Conservation (phyloP, 2,888 invertebrate species). For the Oxyteleia sp. region DNA sequence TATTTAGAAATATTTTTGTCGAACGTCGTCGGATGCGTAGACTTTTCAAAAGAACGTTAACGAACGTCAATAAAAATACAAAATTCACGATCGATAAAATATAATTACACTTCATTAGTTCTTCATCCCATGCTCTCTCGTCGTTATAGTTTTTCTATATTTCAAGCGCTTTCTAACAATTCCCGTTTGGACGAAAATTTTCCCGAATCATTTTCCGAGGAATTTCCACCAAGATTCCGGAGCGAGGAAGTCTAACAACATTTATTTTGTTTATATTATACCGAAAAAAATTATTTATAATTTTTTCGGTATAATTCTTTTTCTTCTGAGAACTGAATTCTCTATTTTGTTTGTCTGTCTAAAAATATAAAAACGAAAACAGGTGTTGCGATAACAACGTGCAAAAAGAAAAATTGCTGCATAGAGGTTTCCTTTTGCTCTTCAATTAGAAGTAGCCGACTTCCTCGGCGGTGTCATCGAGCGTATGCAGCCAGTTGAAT, state of each 20-base stretch:
- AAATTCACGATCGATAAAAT: slow-evolving; percentile 49
- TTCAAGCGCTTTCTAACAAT: slow-evolving; percentile 47
- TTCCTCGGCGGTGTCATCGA: too few species aligned
- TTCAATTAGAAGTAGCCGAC: too few species aligned
- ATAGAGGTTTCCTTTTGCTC: too few species aligned
- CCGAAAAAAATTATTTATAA: background rate
- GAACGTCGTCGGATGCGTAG: slow-evolving; percentile 29
- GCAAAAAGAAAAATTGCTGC: slow-evolving; percentile 20
- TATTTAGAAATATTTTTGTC: slow-evolving; percentile 53
- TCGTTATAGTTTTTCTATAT: slow-evolving; percentile 24
- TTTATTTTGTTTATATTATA: slow-evolving; percentile 17
- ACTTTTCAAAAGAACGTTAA: slow-evolving; percentile 53
- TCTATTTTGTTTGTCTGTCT: slow-evolving; percentile 8
- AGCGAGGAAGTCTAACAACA: slow-evolving; percentile 48
- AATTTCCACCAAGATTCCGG: background rate
- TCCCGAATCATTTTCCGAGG: background rate
- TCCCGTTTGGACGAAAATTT: slow-evolving; percentile 9
- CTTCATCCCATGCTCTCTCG: slow-evolving; percentile 7
- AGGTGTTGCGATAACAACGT: slow-evolving; percentile 31
- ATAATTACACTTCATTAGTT: slow-evolving; percentile 52
- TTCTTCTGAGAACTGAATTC: background rate
- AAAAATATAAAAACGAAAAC: slow-evolving; percentile 6
- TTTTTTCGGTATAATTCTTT: background rate
- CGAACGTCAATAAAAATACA: slow-evolving; percentile 53
- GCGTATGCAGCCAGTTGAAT: too few species aligned